Evolutionary conservation across 2,113 vertebrate species (phyloP), one percentile per base, ranked within the genome.

Genomic region (Prolemur simus): DNA sequence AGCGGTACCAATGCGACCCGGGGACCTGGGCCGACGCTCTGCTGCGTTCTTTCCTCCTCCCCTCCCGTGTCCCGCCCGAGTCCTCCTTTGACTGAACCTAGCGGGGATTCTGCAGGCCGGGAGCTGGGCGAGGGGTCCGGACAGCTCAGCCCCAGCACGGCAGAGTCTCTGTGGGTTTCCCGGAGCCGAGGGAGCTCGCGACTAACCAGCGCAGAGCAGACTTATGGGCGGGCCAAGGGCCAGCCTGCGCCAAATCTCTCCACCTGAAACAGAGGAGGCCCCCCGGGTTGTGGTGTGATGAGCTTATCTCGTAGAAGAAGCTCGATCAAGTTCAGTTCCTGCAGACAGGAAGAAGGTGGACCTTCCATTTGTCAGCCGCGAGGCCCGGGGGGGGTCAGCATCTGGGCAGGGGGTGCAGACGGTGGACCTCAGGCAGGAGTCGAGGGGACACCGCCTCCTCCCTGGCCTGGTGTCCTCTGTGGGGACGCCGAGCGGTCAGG

Each of bases 391-490:
- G 37, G 27, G 45, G 42, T n/a, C 17, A 32, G 58, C 54, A 3
- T 63, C 63, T 56, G 47, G n/a, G 78, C 17, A n/a, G 52, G 37
- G 11, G 8, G 6, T 18, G 37, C 45, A 18, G 49, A 49, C 2
- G 0, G 29, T 10, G 13, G 58, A 21, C 34, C 63, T 60, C 4
- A 21, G 52, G 20, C 20, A 11, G 12, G 39, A 76, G 18, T 3
- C 2, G 29, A 49, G 37, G 84, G 68, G 1, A 13, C 0, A 0
- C 58, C 37, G 56, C 15, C 37, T 68, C 34, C 73, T 37, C 68
- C 58, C 45, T 34, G 47, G 37, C 15, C 20, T 6, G 10, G 42
- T 42, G 21, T 17, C 45, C 96, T 76, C 60, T 45, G 60, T 68
- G n/a, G 68, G 96, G 63, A 58, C 5, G 10, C 45, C 14, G 34